Base-by-base conservation (phyloP, 2,888 invertebrate species). In the Drosophila setosimentum region DNA sequence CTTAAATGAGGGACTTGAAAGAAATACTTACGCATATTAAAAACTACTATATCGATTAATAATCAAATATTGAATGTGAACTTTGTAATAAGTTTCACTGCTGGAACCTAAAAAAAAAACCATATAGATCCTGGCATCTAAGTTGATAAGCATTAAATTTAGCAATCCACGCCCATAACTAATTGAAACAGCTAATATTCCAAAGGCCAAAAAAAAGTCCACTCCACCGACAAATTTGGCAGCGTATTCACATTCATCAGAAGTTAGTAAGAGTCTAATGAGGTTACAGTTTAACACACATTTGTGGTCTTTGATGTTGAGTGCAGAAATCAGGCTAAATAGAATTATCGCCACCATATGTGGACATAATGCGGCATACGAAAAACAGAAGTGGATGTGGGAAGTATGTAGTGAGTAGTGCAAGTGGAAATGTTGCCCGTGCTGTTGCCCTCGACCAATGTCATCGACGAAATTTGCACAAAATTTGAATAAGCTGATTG, bases 401-500 rank as follows among this genome's bases (percentile, higher is more conserved):
- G 30, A 35, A 24, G 11, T 24, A 27, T 24, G 30, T 18, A 37
- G 30, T 18, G 18, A 13, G 32, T 53, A 51, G 16, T n/a, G 18
- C 27, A 24, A 24, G 13, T 29, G 27, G 45, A 27, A 13, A 27
- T 33, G 21, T 53, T 45, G 57, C 60, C 59, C 64, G 55, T 76
- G 68, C 16, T 18, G 42, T 51, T 55, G 57, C 30, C 58, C 62
- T 42, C 59, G 27, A 69, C 35, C 32, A 79, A 68, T 84, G 85
- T 77, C 58, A 42, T 8, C 45, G 42, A 63, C 70, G 32, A 83
- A 76, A 91, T 92, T 88, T 92, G 87, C 92, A 92, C 91, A 83
- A 73, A 84, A 92, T 91, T 91, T 92, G 88, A 92, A 92, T 91
- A 92, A 86, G 81, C 86, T 91, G 91, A 92, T 91, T 92, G 88